Evolutionary conservation across 2,113 vertebrate species (phyloP).

Genomic region (Arvicanthis niloticus): DNA sequence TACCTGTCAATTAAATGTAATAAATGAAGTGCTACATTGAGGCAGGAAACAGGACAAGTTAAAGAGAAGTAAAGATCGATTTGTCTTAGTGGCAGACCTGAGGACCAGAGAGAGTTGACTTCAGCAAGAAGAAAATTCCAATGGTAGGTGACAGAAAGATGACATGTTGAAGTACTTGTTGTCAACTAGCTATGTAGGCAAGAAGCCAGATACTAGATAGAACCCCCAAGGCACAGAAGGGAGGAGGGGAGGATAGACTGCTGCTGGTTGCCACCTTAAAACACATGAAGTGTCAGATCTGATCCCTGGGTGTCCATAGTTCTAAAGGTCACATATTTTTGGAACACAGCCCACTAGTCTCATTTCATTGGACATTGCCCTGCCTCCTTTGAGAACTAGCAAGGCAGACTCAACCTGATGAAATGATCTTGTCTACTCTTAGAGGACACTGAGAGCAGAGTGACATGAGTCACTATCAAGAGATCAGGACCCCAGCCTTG

Average conservation of each 20-base stretch:
- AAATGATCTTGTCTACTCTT: conserved; percentile 32
- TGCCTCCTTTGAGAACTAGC: conserved; percentile 44
- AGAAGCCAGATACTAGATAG: conserved; percentile 19
- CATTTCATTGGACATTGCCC: conserved; percentile 51
- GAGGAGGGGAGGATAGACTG: background rate
- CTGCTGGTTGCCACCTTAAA: background rate
- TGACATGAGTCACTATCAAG: background rate
- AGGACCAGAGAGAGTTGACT: background rate
- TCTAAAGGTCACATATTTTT: conserved; percentile 70
- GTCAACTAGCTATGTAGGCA: conserved; percentile 26
- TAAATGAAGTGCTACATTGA: conserved; percentile 17
- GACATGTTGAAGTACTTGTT: conserved; percentile 8
- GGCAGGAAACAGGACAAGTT: background rate
- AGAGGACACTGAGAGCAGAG: background rate
- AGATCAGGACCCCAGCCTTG: background rate
- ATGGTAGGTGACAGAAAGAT: conserved; percentile 31
- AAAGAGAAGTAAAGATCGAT: background rate
- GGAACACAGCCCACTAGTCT: conserved; percentile 26
- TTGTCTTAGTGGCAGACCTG: background rate
- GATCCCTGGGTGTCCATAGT: conserved; percentile 24
- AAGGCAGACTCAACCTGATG: background rate
- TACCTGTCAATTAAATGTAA: conserved; percentile 3
- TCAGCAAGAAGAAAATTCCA: conserved; percentile 53
- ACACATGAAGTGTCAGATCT: background rate
- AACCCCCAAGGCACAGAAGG: background rate